Evolutionary conservation across 2,888 invertebrate species (phyloP), one percentile per base, ranked within the genome.

Genomic region (Himalopsyche tibetana): DNA sequence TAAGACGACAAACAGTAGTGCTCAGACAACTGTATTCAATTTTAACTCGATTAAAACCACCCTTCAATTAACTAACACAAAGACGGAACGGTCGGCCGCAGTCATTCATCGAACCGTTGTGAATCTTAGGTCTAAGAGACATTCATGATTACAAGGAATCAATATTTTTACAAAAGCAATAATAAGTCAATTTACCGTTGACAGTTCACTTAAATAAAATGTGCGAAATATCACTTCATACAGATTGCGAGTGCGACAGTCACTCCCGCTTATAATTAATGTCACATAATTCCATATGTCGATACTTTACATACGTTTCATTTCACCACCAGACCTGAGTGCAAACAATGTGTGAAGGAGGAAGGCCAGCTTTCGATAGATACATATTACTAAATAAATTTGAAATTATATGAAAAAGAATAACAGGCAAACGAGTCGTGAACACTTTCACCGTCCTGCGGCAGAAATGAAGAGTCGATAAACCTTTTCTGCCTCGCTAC

Each of bases 301-400:
- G 2, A 74, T 74, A 74, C 74, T 74, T 36, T 74, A 74, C 74
- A 74, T 74, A 74, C 74, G 36, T 83, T 42, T 63, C 69, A 83
- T 81, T 40, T 45, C 86, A 82, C 28, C 36, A 84, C 79, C 40
- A 86, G 45, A 91, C 91, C 93, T 93, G 95, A 95, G 96, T 96
- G 96, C 96, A 96, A 96, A 96, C 96, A 96, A 96, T 96, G 96
- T 96, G 96, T 95, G 95, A 94, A 96, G 93, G 93, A 93, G 92
- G 96, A 95, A 95, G 95, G 96, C 96, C 95, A 95, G 95, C 94
- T 92, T 92, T 91, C 84, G 84, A 89, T 84, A 86, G 79, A 74
- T 85, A 83, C 84, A 87, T 83, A 87, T 82, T 55, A 69, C 45
- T 85, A 82, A 80, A 83, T 79, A 87, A 84, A 85, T 38, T 74